Evolutionary conservation across 2,797 vertebrate genomes (phyloP).

Genomic region (Lithobates pipiens): DNA sequence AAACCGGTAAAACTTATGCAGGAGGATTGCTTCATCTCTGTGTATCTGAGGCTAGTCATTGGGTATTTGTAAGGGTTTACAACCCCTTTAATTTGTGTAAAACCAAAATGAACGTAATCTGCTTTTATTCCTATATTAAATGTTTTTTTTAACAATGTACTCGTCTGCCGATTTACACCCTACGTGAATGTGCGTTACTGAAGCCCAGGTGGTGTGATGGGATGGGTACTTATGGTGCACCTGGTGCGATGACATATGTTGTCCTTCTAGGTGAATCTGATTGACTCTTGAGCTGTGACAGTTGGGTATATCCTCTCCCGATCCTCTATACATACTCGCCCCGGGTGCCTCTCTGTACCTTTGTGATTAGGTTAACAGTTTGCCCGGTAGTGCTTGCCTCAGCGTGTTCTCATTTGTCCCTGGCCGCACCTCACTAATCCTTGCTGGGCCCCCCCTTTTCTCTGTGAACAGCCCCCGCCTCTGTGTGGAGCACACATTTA

Average conservation of each 20-base stretch:
- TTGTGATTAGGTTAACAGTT: conserved; percentile 55
- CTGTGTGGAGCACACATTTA: conserved; percentile 56
- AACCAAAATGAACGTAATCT: too few species aligned
- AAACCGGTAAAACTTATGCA: too few species aligned
- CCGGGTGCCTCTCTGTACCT: conserved; percentile 27
- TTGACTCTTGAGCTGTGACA: conserved; percentile 47
- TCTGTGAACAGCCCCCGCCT: conserved; percentile 41
- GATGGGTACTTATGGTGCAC: background rate
- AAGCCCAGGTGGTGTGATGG: background rate
- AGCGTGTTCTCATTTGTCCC: conserved; percentile 53
- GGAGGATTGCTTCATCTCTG: too few species aligned
- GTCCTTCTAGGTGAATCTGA: background rate
- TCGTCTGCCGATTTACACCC: background rate
- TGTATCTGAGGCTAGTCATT: too few species aligned
- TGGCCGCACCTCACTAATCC: conserved; percentile 59
- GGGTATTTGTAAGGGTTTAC: too few species aligned
- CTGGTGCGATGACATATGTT: background rate
- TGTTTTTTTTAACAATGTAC: too few species aligned
- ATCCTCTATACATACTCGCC: conserved; percentile 31
- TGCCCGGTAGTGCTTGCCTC: conserved; percentile 54
- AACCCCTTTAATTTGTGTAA: too few species aligned
- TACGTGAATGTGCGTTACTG: background rate
- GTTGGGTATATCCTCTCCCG: conserved; percentile 12
- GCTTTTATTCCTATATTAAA: too few species aligned
- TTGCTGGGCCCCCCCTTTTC: conserved; percentile 16